phyloP scores from a whole-genome alignment of 2,888 invertebrate species.

The Melanostoma mellinum region DNA sequence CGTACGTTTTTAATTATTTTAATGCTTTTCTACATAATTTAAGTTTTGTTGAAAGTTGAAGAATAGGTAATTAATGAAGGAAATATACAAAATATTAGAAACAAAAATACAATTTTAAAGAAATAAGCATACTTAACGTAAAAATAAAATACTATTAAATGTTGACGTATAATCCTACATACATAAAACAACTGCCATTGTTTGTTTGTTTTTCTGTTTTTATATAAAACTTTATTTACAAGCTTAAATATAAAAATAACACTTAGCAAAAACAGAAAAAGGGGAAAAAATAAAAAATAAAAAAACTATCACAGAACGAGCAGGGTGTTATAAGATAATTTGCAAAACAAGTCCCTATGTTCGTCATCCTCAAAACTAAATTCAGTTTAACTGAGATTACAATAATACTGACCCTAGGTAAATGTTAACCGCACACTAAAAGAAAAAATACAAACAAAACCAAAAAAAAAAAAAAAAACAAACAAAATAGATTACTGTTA shows the following conservation, averaged over 20 bases:
- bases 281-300: slow-evolving; percentile 16
- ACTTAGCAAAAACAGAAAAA: background rate
- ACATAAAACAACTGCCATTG: slow-evolving; percentile 66
- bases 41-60: slow-evolving; percentile 58
- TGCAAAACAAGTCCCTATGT: slow-evolving; percentile 17
- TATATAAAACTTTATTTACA: slow-evolving; percentile 14
- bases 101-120: slow-evolving; percentile 41
- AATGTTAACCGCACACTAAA: slow-evolving; percentile 46
- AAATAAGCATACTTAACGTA: slow-evolving; percentile 38
- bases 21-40: slow-evolving; percentile 9
- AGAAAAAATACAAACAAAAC: slow-evolving; percentile 5
- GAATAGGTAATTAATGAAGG: slow-evolving; percentile 41
- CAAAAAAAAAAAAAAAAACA: slow-evolving; percentile 19
- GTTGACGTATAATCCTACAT: slow-evolving; percentile 69
- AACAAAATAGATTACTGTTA: slow-evolving; percentile 57
- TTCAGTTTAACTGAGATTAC: slow-evolving; percentile 10
- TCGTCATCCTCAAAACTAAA: slow-evolving; percentile 35
- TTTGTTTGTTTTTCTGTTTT: slow-evolving; percentile 46
- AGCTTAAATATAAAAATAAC: slow-evolving; percentile 19
- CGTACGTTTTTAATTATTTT: slow-evolving; percentile 10
- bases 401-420: slow-evolving; percentile 45
- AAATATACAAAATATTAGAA: slow-evolving; percentile 68
- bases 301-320: slow-evolving; percentile 24
- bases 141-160: slow-evolving; percentile 63
- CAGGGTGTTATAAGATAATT: slow-evolving; percentile 13